These are phyloP conservation scores for Cyanistes caeruleus DNA, from an alignment of 2,113 vertebrate genomes.

Conservation along the genomic window DNA sequence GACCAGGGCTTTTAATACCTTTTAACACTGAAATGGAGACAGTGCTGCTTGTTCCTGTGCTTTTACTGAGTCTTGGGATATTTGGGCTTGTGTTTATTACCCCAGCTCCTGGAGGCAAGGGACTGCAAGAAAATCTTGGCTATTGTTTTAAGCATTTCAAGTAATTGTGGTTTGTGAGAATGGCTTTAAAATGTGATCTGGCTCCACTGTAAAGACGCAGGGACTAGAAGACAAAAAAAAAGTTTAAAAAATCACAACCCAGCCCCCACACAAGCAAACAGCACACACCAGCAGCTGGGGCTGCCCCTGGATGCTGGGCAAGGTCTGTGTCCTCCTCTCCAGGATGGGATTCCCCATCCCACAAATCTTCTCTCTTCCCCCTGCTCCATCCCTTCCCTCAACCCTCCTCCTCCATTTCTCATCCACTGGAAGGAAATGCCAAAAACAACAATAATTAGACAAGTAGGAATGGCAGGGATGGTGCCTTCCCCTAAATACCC, in stretches of 20 bases:
- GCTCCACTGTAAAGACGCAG: not conserved
- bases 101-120: not conserved
- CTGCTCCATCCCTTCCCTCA: slow-evolving; percentile 77
- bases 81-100: slow-evolving; percentile 1
- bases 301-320: slow-evolving; percentile 69
- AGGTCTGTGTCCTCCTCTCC: slow-evolving; percentile 86
- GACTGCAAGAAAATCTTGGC: not conserved
- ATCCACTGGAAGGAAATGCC: slow-evolving; percentile 86
- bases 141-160: slow-evolving; percentile 25
- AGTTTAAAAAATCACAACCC: not conserved
- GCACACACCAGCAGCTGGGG: fast-evolving
- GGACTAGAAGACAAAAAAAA: not conserved
- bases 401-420: slow-evolving; percentile 85
- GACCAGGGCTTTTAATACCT: not conserved
- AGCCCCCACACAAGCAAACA: not conserved
- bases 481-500: slow-evolving; percentile 82
- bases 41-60: not conserved
- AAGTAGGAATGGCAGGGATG: slow-evolving; percentile 88
- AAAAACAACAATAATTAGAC: slow-evolving; percentile 94
- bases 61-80: slow-evolving; percentile 8
- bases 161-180: slow-evolving; percentile 3
- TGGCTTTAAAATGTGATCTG: slow-evolving; percentile 30
- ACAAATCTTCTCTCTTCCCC: slow-evolving; percentile 86
- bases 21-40: not conserved
- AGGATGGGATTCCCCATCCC: slow-evolving; percentile 85